Percentiles rank a stretch among this genome's conserved stretches.
Evolutionary conservation across 2,888 invertebrate species (phyloP).

Genomic region (Tetheella fluctuosa): DNA sequence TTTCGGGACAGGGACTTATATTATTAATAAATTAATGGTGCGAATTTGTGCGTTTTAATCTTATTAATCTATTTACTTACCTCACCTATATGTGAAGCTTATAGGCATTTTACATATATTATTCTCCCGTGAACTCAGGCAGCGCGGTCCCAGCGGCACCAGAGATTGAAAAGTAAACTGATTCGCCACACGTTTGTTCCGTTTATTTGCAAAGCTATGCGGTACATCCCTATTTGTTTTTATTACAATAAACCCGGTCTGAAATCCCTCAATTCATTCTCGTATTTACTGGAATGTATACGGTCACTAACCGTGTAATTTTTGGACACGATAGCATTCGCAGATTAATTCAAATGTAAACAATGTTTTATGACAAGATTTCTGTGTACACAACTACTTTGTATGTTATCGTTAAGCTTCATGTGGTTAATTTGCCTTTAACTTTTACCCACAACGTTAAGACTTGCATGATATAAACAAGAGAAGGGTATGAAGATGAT

Average conservation of each 20-base stretch:
- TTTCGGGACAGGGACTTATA: too few relatives aligned
- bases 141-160: conserved; percentile 11
- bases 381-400: background rate
- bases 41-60: too few relatives aligned
- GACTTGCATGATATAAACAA: conserved; percentile 10
- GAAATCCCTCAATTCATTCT: conserved; percentile 31
- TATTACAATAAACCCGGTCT: conserved; percentile 31
- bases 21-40: too few relatives aligned
- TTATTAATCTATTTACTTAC: too few relatives aligned
- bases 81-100: too few relatives aligned
- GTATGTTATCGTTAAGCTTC: background rate
- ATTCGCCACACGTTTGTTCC: conserved; percentile 39
- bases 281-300: conserved; percentile 20
- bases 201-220: conserved; percentile 36
- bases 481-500: conserved; percentile 12
- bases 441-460: background rate
- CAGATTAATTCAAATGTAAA: background rate
- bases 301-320: conserved; percentile 4
- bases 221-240: conserved; percentile 27
- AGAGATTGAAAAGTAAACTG: conserved; percentile 49
- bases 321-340: background rate
- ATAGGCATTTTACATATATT: too few relatives aligned
- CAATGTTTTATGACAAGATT: background rate
- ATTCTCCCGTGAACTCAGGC: conserved; percentile 1
- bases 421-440: background rate